Evolutionary conservation across 2,113 vertebrate species (phyloP), one percentile per base, ranked within the genome.

Genomic region (Paracanthobrama guichenoti): DNA sequence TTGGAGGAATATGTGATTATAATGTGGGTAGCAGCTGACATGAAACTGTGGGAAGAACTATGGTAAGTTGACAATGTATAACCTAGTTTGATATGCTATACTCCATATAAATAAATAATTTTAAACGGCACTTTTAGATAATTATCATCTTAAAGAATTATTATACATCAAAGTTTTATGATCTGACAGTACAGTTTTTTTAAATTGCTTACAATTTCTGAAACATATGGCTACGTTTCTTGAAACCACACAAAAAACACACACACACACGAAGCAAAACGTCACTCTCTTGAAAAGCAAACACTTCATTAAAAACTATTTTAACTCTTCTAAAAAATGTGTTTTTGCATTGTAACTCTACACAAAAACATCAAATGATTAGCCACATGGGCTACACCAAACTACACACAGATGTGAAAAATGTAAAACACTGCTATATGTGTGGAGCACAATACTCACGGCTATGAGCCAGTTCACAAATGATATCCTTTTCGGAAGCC

Each of bases 401-500:
- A 39, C 35, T 39, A 39, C 39, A 31, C 31, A 39, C 39, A 39
- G 6, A 39, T 39, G 39, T 6, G 39, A 39, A 39, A 39, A 6
- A 39, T 7, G 5, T 39, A 39, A 7, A 39, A 35, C 35, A 35
- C 35, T 4, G 4, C 35, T 35, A 4, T 5, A 5, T 39, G 39
- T 39, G 18, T 22, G 18, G 9, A n/a, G 22, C 66, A n/a, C 20
- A 69, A 42, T 42, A 69, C 95, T 92, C 94, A 96, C 96, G 73
- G 94, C 92, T 10, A 94, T 83, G 0, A 93, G 91, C 95, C 96
- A 96, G 88, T 93, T 95, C 87, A 96, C 93, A 0, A 42, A 69
- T 2, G 66, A n/a, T n/a, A 35, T 10, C 66, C 20, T 69, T 69
- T 69, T 69, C 35, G 35, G 66, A n/a, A 69, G 2, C 35, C 35